Evolutionary conservation across 2,797 vertebrate species (phyloP), one percentile per base, ranked within the genome.

Genomic region (Bradypodion ventrale): DNA sequence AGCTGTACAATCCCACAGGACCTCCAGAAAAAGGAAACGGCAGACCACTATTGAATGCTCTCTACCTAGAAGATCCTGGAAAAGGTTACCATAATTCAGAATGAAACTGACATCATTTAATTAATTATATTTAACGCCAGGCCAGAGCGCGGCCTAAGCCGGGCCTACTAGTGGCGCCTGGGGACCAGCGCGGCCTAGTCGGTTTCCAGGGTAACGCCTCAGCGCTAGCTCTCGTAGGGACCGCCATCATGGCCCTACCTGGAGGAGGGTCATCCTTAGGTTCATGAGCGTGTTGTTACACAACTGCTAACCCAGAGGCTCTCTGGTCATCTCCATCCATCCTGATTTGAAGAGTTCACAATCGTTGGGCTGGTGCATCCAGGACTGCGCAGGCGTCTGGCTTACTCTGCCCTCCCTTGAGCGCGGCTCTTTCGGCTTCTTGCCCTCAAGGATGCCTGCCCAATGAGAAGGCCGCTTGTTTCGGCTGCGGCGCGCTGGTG

Each of bases 391-490:
- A 49, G 56, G 4, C 73, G 70, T 35, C 1, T 2, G n/a, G n/a
- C 2, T 0, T 8, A 0, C 16, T 8, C 1, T 52, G 37, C 83
- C 82, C 23, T 65, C 56, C 16, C 21, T 29, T n/a, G 0, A 0
- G 16, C 35, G 56, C 8, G n/a, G 10, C 73, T 46, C 13, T n/a
- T 59, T 27, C 19, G 44, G 65, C 84, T 92, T 91, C 88, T n/a
- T 89, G 87, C 89, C 75, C 90, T 77, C 2, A 42, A 63, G 29
- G 1, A 40, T 82, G 84, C 9, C 77, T 4, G 83, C 2, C 90
- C 90, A 92, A 91, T 89, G 29, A 0, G 3, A 0, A 0, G 3
- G 1, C 66, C 21, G 73, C 29, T 85, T 92, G 85, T 89, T n/a
- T 88, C 29, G 46, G 82, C 1, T 7, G 32, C 0, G 1, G 63